Conservation (phyloP, 2,113 vertebrate genomes). For the Orientallactaga bullata region DNA sequence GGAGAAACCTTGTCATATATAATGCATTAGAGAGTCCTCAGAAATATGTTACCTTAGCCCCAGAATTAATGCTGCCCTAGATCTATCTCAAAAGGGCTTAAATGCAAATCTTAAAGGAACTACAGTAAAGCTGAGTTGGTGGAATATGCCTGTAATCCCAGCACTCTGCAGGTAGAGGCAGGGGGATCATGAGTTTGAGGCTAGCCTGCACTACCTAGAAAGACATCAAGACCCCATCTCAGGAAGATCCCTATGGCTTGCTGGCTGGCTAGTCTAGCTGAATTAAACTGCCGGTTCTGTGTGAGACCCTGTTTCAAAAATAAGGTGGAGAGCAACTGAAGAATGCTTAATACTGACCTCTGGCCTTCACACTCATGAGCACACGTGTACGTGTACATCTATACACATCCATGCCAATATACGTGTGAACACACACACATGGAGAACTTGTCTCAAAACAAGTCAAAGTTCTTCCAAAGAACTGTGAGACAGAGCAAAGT, state of each 20-base stretch:
- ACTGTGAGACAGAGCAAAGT: not conserved
- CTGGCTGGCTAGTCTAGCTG: too few relatives aligned
- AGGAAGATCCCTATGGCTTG: too few relatives aligned
- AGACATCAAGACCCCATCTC: not conserved
- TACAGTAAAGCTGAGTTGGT: not conserved
- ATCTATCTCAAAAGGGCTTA: not conserved
- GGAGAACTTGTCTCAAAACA: not conserved
- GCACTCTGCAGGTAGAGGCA: not conserved
- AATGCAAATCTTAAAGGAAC: not conserved
- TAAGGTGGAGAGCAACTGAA: too few relatives aligned
- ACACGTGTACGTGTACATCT: too few relatives aligned
- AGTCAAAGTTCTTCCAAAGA: conserved; percentile 8
- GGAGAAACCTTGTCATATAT: not conserved
- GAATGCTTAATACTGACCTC: too few relatives aligned
- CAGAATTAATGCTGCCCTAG: not conserved
- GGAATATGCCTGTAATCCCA: not conserved
- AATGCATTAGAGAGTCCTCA: rapidly evolving
- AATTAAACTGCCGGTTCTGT: too few relatives aligned
- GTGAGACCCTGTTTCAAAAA: too few relatives aligned
- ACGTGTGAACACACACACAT: too few relatives aligned
- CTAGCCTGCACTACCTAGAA: not conserved
- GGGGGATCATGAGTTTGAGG: not conserved
- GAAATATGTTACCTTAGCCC: not conserved
- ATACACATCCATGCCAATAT: too few relatives aligned
- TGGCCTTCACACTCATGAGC: too few relatives aligned